Base-by-base conservation (phyloP, 1,140 invertebrate species). In the Leptopilina boulardi region DNA sequence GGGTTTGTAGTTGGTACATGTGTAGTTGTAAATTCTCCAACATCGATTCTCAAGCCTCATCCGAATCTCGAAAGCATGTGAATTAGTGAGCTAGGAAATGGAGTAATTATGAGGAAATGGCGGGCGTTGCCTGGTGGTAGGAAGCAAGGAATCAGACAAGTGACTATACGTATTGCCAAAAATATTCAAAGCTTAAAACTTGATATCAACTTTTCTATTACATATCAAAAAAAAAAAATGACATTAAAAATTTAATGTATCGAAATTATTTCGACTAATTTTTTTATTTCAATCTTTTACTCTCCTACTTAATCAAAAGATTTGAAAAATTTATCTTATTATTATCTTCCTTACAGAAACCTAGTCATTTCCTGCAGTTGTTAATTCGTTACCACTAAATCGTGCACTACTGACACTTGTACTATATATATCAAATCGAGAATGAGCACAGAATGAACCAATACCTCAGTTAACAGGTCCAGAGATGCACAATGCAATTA, bases 41-140 rank as follows among this genome's bases (percentile, higher is more conserved):
- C 59, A 66, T 66, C 59, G 59, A 66, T 66, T 66, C 59, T 30
- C 21, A 30, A 30, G 3, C 59, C 59, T 30, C 23, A 19, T 18
- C 26, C 13, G 26, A 66, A 66, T 66, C 59, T 66, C 10, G 13
- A 30, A 66, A 66, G 59, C 59, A 30, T 30, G 23, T 66, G 59
- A 66, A 66, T 66, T 30, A 66, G 59, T 66, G 77, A 79, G 42
- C 34, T 73, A 87, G 88, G 88, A 89, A 89, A 89, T 89, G 79
- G 84, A 87, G 86, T 89, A 89, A 89, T 89, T 89, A 89, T 86
- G 84, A 87, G 88, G 88, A 89, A 89, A 89, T 88, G 83, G 87
- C 87, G 84, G 88, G 88, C 88, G 88, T 88, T 82, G 85, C 87
- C 82, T 78, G 73, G 87, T 84, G 87, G 87, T 86, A 80, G 78